These are phyloP conservation scores for Sarcophaga carnaria DNA, from an alignment of 2,888 invertebrate genomes.

Conservation along the genomic window DNA sequence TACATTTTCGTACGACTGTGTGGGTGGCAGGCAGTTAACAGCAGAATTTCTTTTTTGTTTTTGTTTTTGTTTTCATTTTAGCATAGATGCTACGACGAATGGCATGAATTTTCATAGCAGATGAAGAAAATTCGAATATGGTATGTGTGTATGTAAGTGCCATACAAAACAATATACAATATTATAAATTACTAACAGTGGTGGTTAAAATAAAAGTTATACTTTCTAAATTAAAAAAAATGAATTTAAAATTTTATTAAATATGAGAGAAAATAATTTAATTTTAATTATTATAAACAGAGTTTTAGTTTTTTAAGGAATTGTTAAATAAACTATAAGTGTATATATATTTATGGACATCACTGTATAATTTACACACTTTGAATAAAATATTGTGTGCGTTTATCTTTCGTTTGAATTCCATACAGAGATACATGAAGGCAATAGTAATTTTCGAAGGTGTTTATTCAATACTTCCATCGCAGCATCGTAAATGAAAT, in stretches of 20 bases:
- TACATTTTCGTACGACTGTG: constrained; percentile 35
- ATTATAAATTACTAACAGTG: neutral
- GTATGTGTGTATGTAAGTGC: neutral
- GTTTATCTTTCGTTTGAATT: constrained; percentile 39
- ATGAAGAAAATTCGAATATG: constrained; percentile 50
- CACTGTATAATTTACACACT: constrained; percentile 25
- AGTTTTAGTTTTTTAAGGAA: neutral
- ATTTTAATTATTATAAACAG: neutral
- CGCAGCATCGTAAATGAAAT: constrained; percentile 14
- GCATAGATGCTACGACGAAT: constrained; percentile 44
- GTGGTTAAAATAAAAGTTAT: neutral
- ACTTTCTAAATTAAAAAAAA: neutral
- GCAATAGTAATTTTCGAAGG: constrained; percentile 45
- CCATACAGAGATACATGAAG: constrained; percentile 35
- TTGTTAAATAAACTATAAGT: no score
- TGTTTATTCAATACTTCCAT: constrained; percentile 46
- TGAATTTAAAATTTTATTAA: neutral
- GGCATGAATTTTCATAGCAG: constrained; percentile 51
- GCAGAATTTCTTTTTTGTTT: constrained; percentile 27
- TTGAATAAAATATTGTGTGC: constrained; percentile 52
- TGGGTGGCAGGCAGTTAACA: constrained; percentile 36
- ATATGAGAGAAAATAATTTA: neutral
- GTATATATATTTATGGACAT: neutral
- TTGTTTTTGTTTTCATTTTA: no score
- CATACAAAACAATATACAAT: neutral